Base-by-base conservation (phyloP, 2,888 invertebrate genomes). In the Ophioninae sp. region DNA sequence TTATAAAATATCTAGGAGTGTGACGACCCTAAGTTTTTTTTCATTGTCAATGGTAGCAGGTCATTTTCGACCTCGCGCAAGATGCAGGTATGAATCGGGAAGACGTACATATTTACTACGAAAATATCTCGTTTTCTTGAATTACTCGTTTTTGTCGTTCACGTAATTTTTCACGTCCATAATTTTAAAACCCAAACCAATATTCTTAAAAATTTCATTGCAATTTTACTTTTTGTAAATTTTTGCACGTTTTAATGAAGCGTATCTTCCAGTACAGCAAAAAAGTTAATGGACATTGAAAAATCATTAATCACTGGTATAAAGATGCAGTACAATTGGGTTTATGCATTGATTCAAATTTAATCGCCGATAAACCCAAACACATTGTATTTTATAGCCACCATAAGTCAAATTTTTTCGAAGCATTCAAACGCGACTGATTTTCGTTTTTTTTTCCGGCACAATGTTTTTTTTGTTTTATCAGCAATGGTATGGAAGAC, bases 1-100 rank as follows among this genome's bases (percentile, higher is more conserved):
- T 39, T 30, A 30, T 30, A 30, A 30, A 30, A 30, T n/a, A 50
- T 50, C 17, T 68, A 50, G 17, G 17, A 30, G 7, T 64, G 17
- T 17, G 13, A 64, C 7, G n/a, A 50, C 50, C 64, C 37, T 37
- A 37, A 6, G 13, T 50, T 64, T 64, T 44, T 74, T 50, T 50
- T 50, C 64, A 64, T 50, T 44, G 56, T 74, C 74, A 74, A 41
- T n/a, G 23, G n/a, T 64, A 74, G 50, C 50, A 13, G 50, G 74
- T 74, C 30, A 56, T n/a, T 74, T 56, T 13, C 23, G n/a, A 68
- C 17, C 23, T 68, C 21, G 68, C 23, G 30, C 17, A 10, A 50
- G 23, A 7, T 20, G 20, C 44, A 50, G 50, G 68, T 44, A 50
- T 17, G 7, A 39, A 23, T 21, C 50, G 3, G 7, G 5, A 20